These are phyloP conservation scores for Arrhamphus sclerolepis DNA, from an alignment of 2,797 vertebrate species.

Conservation along the genomic window DNA sequence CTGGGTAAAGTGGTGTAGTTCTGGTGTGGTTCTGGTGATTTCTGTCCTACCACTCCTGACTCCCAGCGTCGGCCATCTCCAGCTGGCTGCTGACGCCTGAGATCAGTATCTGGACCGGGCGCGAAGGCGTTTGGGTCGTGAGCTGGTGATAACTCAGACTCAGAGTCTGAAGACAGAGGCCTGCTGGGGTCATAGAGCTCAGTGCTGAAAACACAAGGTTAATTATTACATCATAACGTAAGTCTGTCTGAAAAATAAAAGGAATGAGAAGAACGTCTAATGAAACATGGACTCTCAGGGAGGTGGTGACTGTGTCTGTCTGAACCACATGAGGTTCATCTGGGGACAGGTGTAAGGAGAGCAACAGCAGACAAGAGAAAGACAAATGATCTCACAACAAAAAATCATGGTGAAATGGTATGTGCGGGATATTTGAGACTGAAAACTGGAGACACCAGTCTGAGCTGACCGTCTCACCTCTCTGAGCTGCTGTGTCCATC, in stretches of 20 bases:
- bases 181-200: constrained; percentile 92
- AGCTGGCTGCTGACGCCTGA: constrained; percentile 71
- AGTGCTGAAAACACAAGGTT: constrained; percentile 81
- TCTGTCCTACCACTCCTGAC: constrained; percentile 29
- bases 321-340: too few species aligned
- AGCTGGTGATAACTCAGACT: constrained; percentile 43
- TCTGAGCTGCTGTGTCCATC: not conserved
- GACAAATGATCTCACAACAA: too few species aligned
- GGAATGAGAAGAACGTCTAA: not conserved
- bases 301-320: not conserved
- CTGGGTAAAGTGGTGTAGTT: too few species aligned
- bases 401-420: not conserved
- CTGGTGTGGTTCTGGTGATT: too few species aligned
- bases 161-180: constrained; percentile 84
- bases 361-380: too few species aligned
- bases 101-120: constrained; percentile 5
- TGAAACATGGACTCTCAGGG: not conserved
- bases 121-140: constrained; percentile 65
- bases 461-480: not conserved
- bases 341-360: too few species aligned
- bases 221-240: not conserved
- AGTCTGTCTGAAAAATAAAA: not conserved
- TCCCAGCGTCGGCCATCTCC: constrained; percentile 82
- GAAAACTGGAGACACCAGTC: not conserved
- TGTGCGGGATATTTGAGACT: not conserved